Conservation (phyloP, 2,888 invertebrate species). For the Meganola albula region DNA sequence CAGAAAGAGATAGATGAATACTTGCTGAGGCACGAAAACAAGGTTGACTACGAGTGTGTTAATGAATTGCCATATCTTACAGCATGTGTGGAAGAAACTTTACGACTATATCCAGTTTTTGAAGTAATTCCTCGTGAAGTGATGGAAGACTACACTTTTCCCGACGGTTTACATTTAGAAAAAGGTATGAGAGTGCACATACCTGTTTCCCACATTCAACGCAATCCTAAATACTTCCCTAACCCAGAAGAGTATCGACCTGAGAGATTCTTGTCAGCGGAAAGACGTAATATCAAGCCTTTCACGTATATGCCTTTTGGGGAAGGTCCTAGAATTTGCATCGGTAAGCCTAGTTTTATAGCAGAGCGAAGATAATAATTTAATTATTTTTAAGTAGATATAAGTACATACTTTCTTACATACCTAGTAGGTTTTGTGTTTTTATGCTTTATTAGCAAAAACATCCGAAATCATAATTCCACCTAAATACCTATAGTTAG, state of each 20-base stretch:
- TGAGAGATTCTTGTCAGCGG: constrained; percentile 33
- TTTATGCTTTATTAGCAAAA: too few relatives aligned
- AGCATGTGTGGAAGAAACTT: constrained; percentile 32
- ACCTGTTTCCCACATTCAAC: constrained; percentile 33
- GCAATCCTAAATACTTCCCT: constrained; percentile 29
- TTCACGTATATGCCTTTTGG: constrained; percentile 39
- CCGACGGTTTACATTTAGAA: constrained; percentile 29
- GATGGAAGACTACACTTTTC: constrained; percentile 30
- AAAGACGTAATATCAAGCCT: constrained; percentile 27
- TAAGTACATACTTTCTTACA: too few relatives aligned
- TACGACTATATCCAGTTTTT: constrained; percentile 33
- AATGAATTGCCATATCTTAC: constrained; percentile 32
- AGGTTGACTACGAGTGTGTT: constrained; percentile 30
- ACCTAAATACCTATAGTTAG: too few relatives aligned
- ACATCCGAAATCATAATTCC: too few relatives aligned
- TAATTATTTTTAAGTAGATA: too few relatives aligned
- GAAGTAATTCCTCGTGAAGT: constrained; percentile 29
- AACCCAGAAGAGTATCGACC: constrained; percentile 34
- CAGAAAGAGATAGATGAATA: constrained; percentile 33
- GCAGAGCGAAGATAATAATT: too few relatives aligned
- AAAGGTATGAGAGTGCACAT: constrained; percentile 35
- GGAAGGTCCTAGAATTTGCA: constrained; percentile 24
- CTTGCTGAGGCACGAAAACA: constrained; percentile 17
- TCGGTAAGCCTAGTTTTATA: too few relatives aligned
- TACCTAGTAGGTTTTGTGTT: too few relatives aligned